Conservation (phyloP, 1,140 invertebrate species). For the Drusus annulatus region DNA sequence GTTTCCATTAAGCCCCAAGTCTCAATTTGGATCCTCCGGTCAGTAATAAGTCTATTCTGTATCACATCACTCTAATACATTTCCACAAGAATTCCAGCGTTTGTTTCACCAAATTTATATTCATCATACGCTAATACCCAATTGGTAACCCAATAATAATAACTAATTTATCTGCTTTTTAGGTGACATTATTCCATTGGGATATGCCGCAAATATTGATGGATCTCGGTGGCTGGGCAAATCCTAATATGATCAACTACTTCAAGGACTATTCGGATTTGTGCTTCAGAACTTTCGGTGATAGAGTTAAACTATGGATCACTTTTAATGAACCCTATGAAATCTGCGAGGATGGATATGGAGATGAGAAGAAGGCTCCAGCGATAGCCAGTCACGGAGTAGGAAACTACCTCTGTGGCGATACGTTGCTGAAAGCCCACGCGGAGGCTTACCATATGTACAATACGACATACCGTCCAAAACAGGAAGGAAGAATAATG, state of each 20-base stretch:
- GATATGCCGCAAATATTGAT: constrained; percentile 70
- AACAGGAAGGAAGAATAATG: constrained; percentile 69
- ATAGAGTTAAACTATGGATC: constrained; percentile 73
- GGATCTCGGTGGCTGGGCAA: constrained; percentile 70
- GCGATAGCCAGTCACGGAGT: constrained; percentile 69
- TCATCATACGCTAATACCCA: no score
- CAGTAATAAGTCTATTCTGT: no score
- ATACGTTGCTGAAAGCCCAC: constrained; percentile 72
- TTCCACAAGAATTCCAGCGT: no score
- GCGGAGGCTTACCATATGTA: constrained; percentile 73
- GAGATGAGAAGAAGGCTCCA: constrained; percentile 71
- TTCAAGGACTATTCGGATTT: constrained; percentile 72
- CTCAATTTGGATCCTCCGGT: no score
- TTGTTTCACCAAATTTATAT: no score
- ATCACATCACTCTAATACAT: no score
- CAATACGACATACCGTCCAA: constrained; percentile 68
- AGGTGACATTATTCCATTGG: constrained; percentile 72
- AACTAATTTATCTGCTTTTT: background rate
- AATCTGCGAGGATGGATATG: constrained; percentile 71
- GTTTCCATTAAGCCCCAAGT: no score
- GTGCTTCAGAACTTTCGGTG: constrained; percentile 72
- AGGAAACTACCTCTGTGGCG: constrained; percentile 73
- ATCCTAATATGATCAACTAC: constrained; percentile 70
- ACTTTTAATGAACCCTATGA: constrained; percentile 74
- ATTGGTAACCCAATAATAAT: no score